phyloP scores from a whole-genome alignment of 2,888 invertebrate genomes.

The Dicranocentrus wangi region DNA sequence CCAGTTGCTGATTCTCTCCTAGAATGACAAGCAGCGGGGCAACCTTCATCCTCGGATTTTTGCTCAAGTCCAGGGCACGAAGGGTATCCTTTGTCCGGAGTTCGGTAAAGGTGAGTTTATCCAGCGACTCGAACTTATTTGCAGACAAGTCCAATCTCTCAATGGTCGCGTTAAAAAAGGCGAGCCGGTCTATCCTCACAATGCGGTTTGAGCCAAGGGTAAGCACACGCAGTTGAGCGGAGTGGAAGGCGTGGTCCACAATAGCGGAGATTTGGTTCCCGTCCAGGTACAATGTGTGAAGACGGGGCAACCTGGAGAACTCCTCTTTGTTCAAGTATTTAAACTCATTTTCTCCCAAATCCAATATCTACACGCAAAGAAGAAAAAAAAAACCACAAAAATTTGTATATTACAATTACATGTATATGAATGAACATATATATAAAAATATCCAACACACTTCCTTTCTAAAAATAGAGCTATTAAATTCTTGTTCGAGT shows the following conservation, averaged over 20 bases:
- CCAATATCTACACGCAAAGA: conserved; percentile 79
- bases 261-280: conserved; percentile 86
- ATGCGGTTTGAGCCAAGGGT: conserved; percentile 83
- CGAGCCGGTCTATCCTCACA: conserved; percentile 83
- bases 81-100: conserved; percentile 80
- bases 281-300: conserved; percentile 81
- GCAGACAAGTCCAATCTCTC: conserved; percentile 83
- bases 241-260: conserved; percentile 82
- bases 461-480: too few relatives aligned
- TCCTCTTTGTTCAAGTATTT: conserved; percentile 84
- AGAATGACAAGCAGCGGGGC: conserved; percentile 68
- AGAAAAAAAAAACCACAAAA: conserved; percentile 75
- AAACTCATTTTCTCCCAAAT: conserved; percentile 85
- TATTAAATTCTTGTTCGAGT: neutral
- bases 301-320: conserved; percentile 81
- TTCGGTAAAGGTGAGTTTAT: conserved; percentile 78
- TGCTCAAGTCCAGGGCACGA: conserved; percentile 82
- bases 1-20: conserved; percentile 67
- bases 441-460: too few relatives aligned
- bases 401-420: neutral
- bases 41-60: conserved; percentile 77
- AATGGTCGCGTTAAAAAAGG: conserved; percentile 83
- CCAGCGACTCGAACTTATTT: conserved; percentile 83
- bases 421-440: too few relatives aligned
- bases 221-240: conserved; percentile 76